Evolutionary conservation across 2,888 invertebrate species (phyloP).

Genomic region (Tipula vernalis): DNA sequence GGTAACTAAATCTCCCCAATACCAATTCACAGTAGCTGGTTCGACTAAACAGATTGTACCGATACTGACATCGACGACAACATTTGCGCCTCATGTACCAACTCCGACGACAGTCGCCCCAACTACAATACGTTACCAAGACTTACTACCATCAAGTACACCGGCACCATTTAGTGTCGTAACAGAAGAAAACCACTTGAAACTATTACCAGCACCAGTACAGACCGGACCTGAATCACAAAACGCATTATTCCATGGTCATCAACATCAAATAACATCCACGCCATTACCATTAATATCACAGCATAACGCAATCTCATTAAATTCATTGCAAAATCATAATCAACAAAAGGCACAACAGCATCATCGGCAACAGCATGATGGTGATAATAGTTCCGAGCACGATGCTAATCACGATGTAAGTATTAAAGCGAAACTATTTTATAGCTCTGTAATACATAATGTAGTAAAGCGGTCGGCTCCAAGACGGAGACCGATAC

Average conservation of each 20-base stretch:
- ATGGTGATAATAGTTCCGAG: background rate
- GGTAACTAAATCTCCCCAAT: background rate
- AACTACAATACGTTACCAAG: background rate
- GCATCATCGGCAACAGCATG: background rate
- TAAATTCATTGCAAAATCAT: background rate
- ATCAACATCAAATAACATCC: background rate
- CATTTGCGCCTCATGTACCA: background rate
- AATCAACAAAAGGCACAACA: background rate
- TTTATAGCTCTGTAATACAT: background rate
- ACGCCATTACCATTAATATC: background rate
- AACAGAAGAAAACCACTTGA: background rate
- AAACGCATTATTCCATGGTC: background rate
- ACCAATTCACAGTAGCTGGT: constrained; percentile 7
- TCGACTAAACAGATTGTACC: constrained; percentile 8
- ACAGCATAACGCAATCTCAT: background rate
- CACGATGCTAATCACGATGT: background rate
- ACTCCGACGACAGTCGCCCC: background rate
- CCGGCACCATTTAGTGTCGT: background rate
- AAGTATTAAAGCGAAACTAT: background rate
- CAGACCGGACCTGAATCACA: background rate
- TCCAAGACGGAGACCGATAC: background rate
- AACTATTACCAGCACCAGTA: background rate
- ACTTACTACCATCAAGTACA: background rate
- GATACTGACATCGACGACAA: background rate
- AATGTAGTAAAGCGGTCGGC: background rate